Evolutionary conservation across 2,888 invertebrate genomes (phyloP).

Genomic region (Shargacucullia verbasci): DNA sequence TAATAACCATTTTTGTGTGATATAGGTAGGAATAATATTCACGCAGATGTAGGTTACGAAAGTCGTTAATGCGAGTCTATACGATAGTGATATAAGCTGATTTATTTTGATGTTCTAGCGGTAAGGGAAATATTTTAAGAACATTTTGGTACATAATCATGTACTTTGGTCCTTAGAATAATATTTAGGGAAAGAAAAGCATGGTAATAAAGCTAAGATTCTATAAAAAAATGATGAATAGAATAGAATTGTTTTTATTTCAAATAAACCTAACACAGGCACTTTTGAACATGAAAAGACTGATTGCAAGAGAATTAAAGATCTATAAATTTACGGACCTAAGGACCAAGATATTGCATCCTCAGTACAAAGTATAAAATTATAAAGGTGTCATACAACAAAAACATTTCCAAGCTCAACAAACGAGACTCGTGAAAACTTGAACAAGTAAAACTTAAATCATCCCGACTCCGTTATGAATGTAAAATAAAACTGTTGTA

Average conservation of each 20-base stretch:
- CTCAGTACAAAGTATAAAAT: background rate
- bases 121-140: slow-evolving; percentile 25
- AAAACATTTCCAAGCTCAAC: slow-evolving; percentile 26
- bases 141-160: no score
- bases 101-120: slow-evolving; percentile 47
- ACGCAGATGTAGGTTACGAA: slow-evolving; percentile 50
- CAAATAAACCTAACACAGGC: no score
- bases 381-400: slow-evolving; percentile 36
- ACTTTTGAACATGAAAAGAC: no score
- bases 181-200: no score
- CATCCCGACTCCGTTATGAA: slow-evolving; percentile 43
- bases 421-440: slow-evolving; percentile 30
- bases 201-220: no score
- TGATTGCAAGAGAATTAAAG: no score
- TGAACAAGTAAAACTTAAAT: slow-evolving; percentile 51
- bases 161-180: no score
- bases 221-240: no score
- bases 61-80: slow-evolving; percentile 52
- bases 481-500: slow-evolving; percentile 52
- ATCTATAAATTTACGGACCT: no score
- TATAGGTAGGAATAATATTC: slow-evolving; percentile 51
- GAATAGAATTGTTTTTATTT: no score
- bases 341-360: background rate
- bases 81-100: slow-evolving; percentile 46
- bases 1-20: slow-evolving; percentile 53